A percentile compares a stretch with the other conserved stretches of the same genome.
These are phyloP conservation scores for Macaria liturata DNA, from an alignment of 2,888 invertebrate genomes.

Conservation along the genomic window DNA sequence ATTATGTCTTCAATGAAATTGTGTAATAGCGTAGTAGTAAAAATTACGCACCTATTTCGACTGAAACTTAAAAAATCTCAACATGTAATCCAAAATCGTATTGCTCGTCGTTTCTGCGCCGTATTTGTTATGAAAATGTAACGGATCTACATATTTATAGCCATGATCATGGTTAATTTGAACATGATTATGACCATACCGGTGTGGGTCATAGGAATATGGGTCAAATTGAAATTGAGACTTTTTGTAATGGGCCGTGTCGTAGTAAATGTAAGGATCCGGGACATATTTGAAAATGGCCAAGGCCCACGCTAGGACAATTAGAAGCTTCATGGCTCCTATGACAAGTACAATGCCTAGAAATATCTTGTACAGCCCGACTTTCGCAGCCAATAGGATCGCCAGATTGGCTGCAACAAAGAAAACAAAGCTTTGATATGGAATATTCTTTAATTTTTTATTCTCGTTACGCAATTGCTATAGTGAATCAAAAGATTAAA, in stretches of 20 bases:
- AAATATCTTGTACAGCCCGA: slow-evolving; percentile 67
- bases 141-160: background rate
- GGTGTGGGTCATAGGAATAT: slow-evolving; percentile 32
- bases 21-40: background rate
- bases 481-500: too few species aligned
- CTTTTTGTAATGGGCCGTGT: slow-evolving; percentile 31
- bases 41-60: slow-evolving; percentile 37
- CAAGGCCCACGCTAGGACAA: slow-evolving; percentile 66
- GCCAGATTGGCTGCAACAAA: slow-evolving; percentile 75
- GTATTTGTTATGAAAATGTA: slow-evolving; percentile 9
- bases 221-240: slow-evolving; percentile 30
- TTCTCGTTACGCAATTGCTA: too few species aligned
- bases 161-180: background rate
- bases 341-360: slow-evolving; percentile 61
- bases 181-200: slow-evolving; percentile 21
- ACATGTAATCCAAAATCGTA: slow-evolving; percentile 19
- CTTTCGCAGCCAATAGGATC: slow-evolving; percentile 63
- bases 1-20: too few species aligned
- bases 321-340: slow-evolving; percentile 58
- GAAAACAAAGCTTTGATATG: slow-evolving; percentile 34
- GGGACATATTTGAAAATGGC: slow-evolving; percentile 66
- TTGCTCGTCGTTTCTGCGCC: slow-evolving; percentile 9
- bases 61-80: slow-evolving; percentile 28
- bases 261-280: slow-evolving; percentile 55
- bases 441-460: background rate